Evolutionary conservation across 2,888 invertebrate species (phyloP), one percentile per base, ranked within the genome.

Genomic region (Adelognathus sp.): DNA sequence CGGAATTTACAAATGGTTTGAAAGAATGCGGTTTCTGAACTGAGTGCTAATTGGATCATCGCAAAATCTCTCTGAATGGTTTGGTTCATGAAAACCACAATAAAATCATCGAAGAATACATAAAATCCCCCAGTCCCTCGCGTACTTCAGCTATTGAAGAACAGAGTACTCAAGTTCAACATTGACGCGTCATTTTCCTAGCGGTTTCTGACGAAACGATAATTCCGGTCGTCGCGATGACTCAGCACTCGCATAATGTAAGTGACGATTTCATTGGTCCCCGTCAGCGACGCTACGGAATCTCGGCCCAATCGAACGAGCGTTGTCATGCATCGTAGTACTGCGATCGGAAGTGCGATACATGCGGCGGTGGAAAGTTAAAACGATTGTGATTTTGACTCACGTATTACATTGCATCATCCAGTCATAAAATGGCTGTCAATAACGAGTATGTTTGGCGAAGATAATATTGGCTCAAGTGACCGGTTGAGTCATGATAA

Each of bases 231-330:
- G 52, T 24, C n/a, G n/a, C n/a, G 75, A 84, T 86, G 86, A 86
- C 84, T 86, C 86, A 83, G 82, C 86, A 81, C 11, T 67, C 56
- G 54, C 27, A 36, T n/a, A 54, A 82, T 84, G 80, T 85, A 82
- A 72, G 77, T 79, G 54, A 21, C 56, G 3, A 56, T 46, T 14
- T 18, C 73, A 85, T 86, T 86, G 85, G 86, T 61, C 69, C 69
- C 36, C 71, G 56, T 61, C 46, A 79, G 56, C 64, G 72, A 76
- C 71, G 81, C 80, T 46, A 71, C 61, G 18, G 52, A 73, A 16
- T 6, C 24, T 44, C 18, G 5, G 46, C 3, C 75, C 60, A 79
- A 79, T 76, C 11, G 14, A 18, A 9, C 14, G 31, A 0, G 52
- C 39, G 11, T 36, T 64, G 39, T 76, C 67, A 69, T 6, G 46